A percentile compares a stretch with the other conserved stretches of the same genome.
Conservation (phyloP, 1,140 invertebrate genomes). For the Pogonomyrmex barbatus region DNA sequence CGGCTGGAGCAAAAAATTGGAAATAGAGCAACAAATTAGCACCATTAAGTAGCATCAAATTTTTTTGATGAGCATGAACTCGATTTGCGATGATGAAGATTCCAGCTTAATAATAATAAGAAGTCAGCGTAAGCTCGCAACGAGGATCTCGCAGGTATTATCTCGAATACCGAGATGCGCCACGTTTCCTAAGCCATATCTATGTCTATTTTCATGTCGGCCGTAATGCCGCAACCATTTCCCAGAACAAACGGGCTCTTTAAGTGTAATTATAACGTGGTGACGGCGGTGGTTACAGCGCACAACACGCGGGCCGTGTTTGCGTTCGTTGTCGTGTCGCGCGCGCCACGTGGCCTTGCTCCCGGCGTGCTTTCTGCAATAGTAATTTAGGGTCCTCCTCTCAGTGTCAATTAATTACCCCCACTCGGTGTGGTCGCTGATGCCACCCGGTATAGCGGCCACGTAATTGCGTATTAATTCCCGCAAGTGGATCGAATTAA, state of each 20-base stretch:
- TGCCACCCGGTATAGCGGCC: conserved; percentile 68
- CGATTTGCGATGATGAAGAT: too few species aligned
- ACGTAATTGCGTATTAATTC: conserved; percentile 73
- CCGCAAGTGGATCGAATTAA: conserved; percentile 73
- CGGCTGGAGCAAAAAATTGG: too few species aligned
- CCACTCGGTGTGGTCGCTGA: conserved; percentile 1
- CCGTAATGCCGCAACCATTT: conserved; percentile 61
- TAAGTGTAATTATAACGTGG: conserved; percentile 68
- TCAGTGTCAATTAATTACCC: conserved; percentile 70
- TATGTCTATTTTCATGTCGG: conserved; percentile 36
- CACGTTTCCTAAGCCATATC: not conserved
- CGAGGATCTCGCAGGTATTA: conserved; percentile 34
- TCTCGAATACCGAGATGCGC: not conserved
- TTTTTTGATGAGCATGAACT: too few species aligned
- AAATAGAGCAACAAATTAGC: too few species aligned
- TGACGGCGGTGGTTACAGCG: not conserved
- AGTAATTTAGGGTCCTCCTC: conserved; percentile 69
- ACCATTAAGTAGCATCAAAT: too few species aligned
- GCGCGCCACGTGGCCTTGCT: conserved; percentile 46
- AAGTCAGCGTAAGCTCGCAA: not conserved
- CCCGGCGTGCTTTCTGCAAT: not conserved
- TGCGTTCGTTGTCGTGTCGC: conserved; percentile 30
- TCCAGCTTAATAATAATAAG: too few species aligned
- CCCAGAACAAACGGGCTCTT: conserved; percentile 66
- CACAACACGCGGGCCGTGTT: not conserved